Evolutionary conservation across 2,797 vertebrate genomes (phyloP).

Genomic region (Podarcis siculus): DNA sequence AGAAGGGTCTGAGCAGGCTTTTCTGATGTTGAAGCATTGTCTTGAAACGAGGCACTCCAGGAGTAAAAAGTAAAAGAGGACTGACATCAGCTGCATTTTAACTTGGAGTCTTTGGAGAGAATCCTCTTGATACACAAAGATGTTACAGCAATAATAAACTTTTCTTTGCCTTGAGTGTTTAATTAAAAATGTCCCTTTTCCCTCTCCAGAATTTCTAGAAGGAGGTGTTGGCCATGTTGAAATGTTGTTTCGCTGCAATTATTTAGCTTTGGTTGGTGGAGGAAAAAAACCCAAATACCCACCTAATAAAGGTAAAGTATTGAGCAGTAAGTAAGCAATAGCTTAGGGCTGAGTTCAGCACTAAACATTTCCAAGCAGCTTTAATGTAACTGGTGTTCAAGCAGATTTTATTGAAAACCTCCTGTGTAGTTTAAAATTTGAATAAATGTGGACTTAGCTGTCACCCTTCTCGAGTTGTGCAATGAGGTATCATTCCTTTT

Average conservation of each 20-base stretch:
- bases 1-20: neutral
- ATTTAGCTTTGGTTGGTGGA: constrained; percentile 95
- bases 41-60: neutral
- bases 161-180: neutral
- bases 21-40: neutral
- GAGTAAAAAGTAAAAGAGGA: neutral
- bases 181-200: constrained; percentile 11
- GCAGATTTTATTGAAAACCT: neutral
- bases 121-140: neutral
- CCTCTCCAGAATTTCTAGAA: constrained; percentile 92
- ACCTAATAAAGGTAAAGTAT: constrained; percentile 94
- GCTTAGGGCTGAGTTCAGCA: neutral
- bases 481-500: neutral
- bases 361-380: constrained; percentile 4
- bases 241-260: constrained; percentile 99
- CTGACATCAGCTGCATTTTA: neutral
- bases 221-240: constrained; percentile 96
- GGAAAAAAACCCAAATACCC: constrained; percentile 98
- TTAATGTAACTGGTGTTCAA: neutral
- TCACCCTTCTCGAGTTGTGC: neutral
- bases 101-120: neutral
- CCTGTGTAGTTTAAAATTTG: neutral
- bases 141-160: neutral
- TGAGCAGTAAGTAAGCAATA: accelerated
- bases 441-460: neutral